phyloP scores from a whole-genome alignment of 2,113 vertebrate species.

The Corynorhinus townsendii region DNA sequence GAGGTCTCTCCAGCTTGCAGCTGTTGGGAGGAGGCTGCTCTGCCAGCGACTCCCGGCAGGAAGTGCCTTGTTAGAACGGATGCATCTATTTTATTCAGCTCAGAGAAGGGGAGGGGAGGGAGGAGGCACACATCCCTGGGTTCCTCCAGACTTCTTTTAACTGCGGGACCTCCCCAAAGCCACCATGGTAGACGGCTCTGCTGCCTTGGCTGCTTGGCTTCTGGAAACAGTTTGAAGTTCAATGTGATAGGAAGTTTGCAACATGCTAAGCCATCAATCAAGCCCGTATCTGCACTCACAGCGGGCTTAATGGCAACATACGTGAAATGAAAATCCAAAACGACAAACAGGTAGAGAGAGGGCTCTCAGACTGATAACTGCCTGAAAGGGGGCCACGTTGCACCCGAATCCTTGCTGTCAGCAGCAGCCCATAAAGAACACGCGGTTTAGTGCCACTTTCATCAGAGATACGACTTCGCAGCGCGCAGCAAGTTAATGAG shows the following conservation, averaged over 20 bases:
- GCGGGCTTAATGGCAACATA: slow-evolving; percentile 45
- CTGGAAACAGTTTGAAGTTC: background rate
- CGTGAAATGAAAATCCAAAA: slow-evolving; percentile 54
- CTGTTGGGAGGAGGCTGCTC: slow-evolving; percentile 53
- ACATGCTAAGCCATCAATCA: slow-evolving; percentile 45
- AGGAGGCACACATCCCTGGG: background rate
- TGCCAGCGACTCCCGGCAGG: slow-evolving; percentile 48
- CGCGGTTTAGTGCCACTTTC: background rate
- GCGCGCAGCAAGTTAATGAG: background rate
- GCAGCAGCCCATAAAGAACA: background rate
- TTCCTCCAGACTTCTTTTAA: slow-evolving; percentile 52
- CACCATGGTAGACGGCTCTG: background rate
- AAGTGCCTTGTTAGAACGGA: slow-evolving; percentile 67
- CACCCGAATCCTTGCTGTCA: background rate
- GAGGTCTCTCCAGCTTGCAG: slow-evolving; percentile 63
- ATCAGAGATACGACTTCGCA: background rate
- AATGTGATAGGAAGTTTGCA: background rate
- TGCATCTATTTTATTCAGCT: slow-evolving; percentile 20
- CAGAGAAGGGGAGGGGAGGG: background rate
- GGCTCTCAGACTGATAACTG: background rate
- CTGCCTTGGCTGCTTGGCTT: background rate
- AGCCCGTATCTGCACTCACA: slow-evolving; percentile 12
- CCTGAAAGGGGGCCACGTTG: background rate
- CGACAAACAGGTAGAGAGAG: slow-evolving; percentile 4
- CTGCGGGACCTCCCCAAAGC: background rate